Base-by-base conservation (phyloP, 92 coral and sea anemone genomes). In the Micromussa lordhowensis region DNA sequence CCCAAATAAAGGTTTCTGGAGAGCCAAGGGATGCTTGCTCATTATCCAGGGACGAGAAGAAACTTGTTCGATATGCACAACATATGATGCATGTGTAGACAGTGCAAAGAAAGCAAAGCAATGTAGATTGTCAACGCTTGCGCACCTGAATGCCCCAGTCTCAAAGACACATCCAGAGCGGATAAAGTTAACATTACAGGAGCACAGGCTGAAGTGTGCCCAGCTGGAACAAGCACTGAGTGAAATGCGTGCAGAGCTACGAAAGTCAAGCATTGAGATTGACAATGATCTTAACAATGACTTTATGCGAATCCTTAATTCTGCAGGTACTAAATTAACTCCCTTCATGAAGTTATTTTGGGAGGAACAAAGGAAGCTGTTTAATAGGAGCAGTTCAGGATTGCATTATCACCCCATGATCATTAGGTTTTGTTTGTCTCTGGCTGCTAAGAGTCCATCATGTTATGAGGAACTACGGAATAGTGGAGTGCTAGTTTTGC, bases 391-490 rank as follows among this genome's bases (percentile, higher is more conserved):
- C 80, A 54, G 74, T 16, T 79, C 86, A 10, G 91, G 94, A 26
- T 85, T 88, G 21, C 64, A 91, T 29, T 93, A 93, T 80, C 96
- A 94, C 76, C 96, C 94, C 7, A 90, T 89, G 93, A 51, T 93
- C 6, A 93, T 93, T 7, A 49, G 96, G 68, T 93, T 91, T 71
- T 74, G 88, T 31, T 71, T 94, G 61, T 94, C 96, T 12, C 90
- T 91, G 38, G 92, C 88, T 79, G 86, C 90, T 21, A 91, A 94
- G 77, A 83, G 92, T 83, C 91, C 96, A 19, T 91, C 96, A 11
- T 86, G 89, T 66, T 92, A 94, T 75, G 93, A 90, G 79, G 96
- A 94, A 71, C 88, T 94, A 0, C 28, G 90, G 68, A 85, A 91
- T 58, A 92, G 96, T 66, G 82, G 74, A 36, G 74, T 91, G 58